Evolutionary conservation across 2,888 invertebrate species (phyloP), one percentile per base, ranked within the genome.

Genomic region (Oscheius sp.): DNA sequence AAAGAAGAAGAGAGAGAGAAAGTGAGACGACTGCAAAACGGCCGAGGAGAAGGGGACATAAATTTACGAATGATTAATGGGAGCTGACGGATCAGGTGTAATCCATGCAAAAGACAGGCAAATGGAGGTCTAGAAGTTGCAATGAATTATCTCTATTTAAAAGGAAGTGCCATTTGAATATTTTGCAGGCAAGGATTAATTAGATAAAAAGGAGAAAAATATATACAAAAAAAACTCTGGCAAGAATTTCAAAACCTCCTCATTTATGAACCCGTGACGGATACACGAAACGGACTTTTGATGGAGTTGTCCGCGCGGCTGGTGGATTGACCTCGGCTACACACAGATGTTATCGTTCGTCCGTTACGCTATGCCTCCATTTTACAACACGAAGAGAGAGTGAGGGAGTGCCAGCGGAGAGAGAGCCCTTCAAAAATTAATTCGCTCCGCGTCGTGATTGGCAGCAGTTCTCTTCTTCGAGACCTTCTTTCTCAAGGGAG

Each of bases 321-420:
- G n/a, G n/a, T 28, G 26, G 20, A 50, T 50, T 32, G 54, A 54
- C 54, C 59, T 59, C 59, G 41, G 56, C 20, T 20, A 54, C 44
- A 59, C 41, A 38, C 59, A 59, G 59, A 59, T 59, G 59, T 59
- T 59, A 59, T 59, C 59, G 54, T 59, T 41, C 41, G 44, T 41
- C 41, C 44, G 59, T 59, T 59, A 59, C 59, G 59, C 59, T 59
- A 24, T 17, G n/a, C 59, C 28, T 44, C 28, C 32, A 30, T 41
- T 59, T 59, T 59, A 59, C 59, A 59, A 12, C 56, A 24, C 36
- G 22, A 30, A 17, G 33, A n/a, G 22, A 24, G 38, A 32, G 33
- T 8, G 24, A 24, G 50, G 28, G 26, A n/a, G n/a, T n/a, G n/a
- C n/a, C n/a, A n/a, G n/a, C 22, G 24, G 47, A 54, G 33, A 9